A percentile compares a stretch with the other conserved stretches of the same genome.
Conservation (phyloP, 2,797 vertebrate species). For the Telmatherina bonti region DNA sequence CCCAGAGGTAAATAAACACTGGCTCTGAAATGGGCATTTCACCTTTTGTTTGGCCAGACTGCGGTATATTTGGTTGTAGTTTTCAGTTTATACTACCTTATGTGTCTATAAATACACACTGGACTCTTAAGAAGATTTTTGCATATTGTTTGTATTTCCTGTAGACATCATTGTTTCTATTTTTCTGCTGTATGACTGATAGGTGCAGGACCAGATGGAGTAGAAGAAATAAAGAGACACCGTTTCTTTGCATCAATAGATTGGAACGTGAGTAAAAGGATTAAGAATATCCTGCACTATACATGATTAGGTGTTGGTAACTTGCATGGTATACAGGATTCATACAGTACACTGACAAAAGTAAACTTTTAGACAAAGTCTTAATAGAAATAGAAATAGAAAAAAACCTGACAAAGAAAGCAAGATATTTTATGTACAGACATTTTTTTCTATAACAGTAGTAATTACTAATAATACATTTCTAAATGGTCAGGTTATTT, state of each 20-base stretch:
- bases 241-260: conserved; percentile 86
- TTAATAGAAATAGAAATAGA: not conserved
- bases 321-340: not conserved
- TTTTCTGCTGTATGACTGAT: conserved; percentile 31
- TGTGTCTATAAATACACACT: not conserved
- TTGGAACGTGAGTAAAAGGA: conserved; percentile 83
- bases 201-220: conserved; percentile 87
- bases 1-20: no score
- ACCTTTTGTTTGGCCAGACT: no score
- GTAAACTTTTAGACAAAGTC: not conserved
- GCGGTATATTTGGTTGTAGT: no score
- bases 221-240: conserved; percentile 88
- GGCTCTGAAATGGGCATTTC: no score
- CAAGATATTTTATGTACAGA: no score
- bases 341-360: not conserved
- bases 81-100: no score
- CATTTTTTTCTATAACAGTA: no score
- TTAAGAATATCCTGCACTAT: not conserved
- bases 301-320: not conserved
- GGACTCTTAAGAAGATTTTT: not conserved
- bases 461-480: no score
- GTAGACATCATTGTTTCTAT: not conserved
- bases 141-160: not conserved
- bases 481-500: no score
- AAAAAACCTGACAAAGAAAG: not conserved